Percentiles rank a stretch among this genome's conserved stretches.
Evolutionary conservation across 1,140 invertebrate genomes (phyloP).

Genomic region (Microplitis demolitor): DNA sequence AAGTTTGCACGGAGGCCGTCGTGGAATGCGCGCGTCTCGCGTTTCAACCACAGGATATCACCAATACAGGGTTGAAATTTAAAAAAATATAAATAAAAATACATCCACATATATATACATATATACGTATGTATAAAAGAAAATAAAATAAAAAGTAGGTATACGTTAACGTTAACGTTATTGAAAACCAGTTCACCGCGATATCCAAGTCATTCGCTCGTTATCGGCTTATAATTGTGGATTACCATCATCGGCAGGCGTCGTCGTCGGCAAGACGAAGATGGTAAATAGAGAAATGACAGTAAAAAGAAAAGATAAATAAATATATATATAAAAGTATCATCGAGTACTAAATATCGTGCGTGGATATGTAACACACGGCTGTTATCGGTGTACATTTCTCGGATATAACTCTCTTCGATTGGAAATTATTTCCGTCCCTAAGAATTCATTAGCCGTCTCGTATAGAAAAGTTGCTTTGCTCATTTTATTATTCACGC

Average conservation of each 20-base stretch:
- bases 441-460: background rate
- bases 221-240: slow-evolving; percentile 22
- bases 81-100: slow-evolving; percentile 6
- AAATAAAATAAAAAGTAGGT: background rate
- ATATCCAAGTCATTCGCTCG: slow-evolving; percentile 21
- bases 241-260: slow-evolving; percentile 12
- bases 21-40: slow-evolving; percentile 23
- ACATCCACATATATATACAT: no score
- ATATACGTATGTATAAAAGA: background rate
- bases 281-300: background rate
- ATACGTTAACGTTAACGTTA: slow-evolving; percentile 26
- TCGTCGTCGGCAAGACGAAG: background rate
- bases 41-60: slow-evolving; percentile 27
- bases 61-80: background rate
- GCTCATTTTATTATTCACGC: background rate
- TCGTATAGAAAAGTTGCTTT: background rate
- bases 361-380: background rate
- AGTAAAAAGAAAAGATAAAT: background rate
- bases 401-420: slow-evolving; percentile 2
- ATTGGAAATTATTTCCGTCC: slow-evolving; percentile 3
- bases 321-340: background rate
- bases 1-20: slow-evolving; percentile 18
- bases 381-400: background rate
- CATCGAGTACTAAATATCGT: background rate
- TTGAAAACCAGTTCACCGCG: slow-evolving; percentile 29